Percentiles rank a stretch among this genome's conserved stretches.
phyloP scores from a whole-genome alignment of 1,140 invertebrate genomes.

The Popillia japonica region DNA sequence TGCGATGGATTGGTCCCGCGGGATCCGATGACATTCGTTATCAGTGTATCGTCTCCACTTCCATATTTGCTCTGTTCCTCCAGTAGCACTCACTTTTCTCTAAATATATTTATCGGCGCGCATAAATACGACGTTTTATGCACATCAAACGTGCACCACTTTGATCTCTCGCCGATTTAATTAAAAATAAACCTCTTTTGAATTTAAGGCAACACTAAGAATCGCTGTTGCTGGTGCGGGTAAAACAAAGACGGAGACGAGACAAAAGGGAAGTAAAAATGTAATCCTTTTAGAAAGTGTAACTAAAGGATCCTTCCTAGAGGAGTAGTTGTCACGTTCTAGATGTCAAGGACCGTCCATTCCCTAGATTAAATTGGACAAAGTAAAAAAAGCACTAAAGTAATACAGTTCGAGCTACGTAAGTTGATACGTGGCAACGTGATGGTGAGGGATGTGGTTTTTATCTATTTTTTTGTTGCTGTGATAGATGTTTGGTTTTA shows the following conservation, averaged over 20 bases:
- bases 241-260: background rate
- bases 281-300: constrained; percentile 8
- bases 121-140: background rate
- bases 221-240: too few species aligned
- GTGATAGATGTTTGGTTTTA: too few species aligned
- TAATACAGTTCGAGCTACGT: constrained; percentile 39
- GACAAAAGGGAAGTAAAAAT: background rate
- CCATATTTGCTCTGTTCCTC: constrained; percentile 25
- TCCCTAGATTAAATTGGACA: constrained; percentile 57
- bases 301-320: constrained; percentile 21
- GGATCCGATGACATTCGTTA: constrained; percentile 40
- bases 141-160: background rate
- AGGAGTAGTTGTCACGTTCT: constrained; percentile 47
- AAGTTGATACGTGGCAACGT: background rate
- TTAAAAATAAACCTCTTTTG: background rate
- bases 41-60: constrained; percentile 14
- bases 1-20: constrained; percentile 42
- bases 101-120: background rate
- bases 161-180: constrained; percentile 1
- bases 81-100: background rate
- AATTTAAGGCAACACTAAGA: background rate
- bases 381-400: constrained; percentile 51
- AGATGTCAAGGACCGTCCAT: constrained; percentile 55
- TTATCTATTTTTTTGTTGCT: too few species aligned
- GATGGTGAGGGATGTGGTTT: too few species aligned